Conservation (phyloP, 2,113 vertebrate species). For the Myiozetetes cayanensis region DNA sequence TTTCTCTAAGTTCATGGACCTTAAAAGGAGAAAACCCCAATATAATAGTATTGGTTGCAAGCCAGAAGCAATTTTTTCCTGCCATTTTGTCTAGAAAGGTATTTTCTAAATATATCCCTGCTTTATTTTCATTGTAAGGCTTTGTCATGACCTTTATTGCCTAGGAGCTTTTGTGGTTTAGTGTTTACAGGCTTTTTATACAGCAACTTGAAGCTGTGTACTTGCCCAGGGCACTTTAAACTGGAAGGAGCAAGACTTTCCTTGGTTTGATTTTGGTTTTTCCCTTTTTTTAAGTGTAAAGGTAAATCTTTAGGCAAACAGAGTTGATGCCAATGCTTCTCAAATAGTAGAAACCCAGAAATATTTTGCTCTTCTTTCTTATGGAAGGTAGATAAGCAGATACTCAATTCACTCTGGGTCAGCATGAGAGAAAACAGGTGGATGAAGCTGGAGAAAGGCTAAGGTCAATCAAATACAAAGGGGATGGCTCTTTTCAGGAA, state of each 20-base stretch:
- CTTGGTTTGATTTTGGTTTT: background rate
- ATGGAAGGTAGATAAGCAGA: background rate
- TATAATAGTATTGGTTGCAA: background rate
- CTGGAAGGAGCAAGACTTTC: background rate
- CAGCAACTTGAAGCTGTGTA: background rate
- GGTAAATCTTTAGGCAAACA: background rate
- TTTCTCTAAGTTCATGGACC: background rate
- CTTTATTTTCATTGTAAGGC: background rate
- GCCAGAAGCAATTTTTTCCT: background rate
- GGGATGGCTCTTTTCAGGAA: rapidly evolving
- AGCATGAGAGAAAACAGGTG: background rate
- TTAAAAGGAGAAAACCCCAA: background rate
- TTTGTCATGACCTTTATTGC: background rate
- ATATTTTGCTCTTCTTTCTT: background rate
- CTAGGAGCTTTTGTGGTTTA: background rate
- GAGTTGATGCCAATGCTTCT: background rate
- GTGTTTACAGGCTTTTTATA: background rate
- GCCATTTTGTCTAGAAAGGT: background rate
- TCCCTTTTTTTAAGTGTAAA: background rate
- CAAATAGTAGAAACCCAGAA: background rate
- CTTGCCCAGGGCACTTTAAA: background rate
- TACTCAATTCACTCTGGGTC: background rate
- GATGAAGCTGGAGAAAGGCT: background rate
- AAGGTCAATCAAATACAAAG: background rate
- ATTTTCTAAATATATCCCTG: background rate